Evolutionary conservation across 2,888 invertebrate species (phyloP).

Genomic region (Oscheius onirici): DNA sequence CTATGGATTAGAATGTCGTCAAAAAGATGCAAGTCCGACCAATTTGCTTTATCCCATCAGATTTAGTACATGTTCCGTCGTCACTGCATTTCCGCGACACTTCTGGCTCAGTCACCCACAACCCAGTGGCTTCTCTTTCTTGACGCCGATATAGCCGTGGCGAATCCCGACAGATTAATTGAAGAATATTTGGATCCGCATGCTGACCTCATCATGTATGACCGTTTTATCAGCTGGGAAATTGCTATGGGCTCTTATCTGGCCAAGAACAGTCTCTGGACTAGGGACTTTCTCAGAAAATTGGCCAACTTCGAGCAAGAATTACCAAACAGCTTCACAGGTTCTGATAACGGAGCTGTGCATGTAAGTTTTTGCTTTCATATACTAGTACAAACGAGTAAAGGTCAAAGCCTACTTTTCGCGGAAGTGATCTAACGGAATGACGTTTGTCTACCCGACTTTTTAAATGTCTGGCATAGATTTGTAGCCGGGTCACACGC

Average conservation of each 20-base stretch:
- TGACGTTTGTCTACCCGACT: too few relatives aligned
- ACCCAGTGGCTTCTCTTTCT: slow-evolving; percentile 54
- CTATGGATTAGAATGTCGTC: slow-evolving; percentile 30
- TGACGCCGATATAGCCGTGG: slow-evolving; percentile 52
- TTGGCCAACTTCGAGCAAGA: slow-evolving; percentile 50
- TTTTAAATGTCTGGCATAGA: too few relatives aligned
- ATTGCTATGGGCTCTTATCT: slow-evolving; percentile 51
- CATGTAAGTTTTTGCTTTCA: slow-evolving; percentile 54
- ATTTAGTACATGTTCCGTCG: slow-evolving; percentile 67
- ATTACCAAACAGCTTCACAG: slow-evolving; percentile 40
- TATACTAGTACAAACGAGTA: too few relatives aligned
- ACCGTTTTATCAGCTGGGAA: slow-evolving; percentile 52
- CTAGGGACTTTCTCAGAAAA: slow-evolving; percentile 37
- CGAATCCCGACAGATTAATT: slow-evolving; percentile 41
- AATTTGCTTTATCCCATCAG: neutral
- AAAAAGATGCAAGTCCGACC: slow-evolving; percentile 36
- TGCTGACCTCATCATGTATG: slow-evolving; percentile 48
- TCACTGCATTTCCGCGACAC: slow-evolving; percentile 55
- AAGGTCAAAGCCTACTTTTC: too few relatives aligned
- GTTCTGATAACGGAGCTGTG: slow-evolving; percentile 62
- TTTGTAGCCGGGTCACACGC: too few relatives aligned
- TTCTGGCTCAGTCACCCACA: slow-evolving; percentile 22
- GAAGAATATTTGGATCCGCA: slow-evolving; percentile 44
- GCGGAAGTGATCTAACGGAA: too few relatives aligned
- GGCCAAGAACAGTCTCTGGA: slow-evolving; percentile 40